A percentile compares a stretch with the other conserved stretches of the same genome.
Evolutionary conservation across 2,888 invertebrate genomes (phyloP).

Genomic region (Tribolium freemani): DNA sequence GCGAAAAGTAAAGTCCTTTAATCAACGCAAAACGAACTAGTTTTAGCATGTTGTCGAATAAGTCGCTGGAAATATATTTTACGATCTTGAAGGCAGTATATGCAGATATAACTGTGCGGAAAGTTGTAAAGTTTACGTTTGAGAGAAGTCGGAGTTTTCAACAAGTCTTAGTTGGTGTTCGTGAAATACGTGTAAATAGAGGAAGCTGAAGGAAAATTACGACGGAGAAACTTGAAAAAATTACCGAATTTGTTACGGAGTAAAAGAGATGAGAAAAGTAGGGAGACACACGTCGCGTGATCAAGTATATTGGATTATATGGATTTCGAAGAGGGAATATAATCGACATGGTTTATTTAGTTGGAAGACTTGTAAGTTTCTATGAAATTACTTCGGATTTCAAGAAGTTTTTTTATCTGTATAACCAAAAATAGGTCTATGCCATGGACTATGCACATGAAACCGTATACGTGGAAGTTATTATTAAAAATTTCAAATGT

Average conservation of each 20-base stretch:
- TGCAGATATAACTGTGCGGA: constrained; percentile 24
- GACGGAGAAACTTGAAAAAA: constrained; percentile 13
- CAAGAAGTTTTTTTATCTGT: neutral
- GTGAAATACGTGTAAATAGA: constrained; percentile 30
- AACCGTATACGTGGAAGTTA: neutral
- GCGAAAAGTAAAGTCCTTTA: neutral
- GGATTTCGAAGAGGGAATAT: constrained; percentile 10
- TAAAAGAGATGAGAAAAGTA: neutral
- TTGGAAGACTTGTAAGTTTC: neutral
- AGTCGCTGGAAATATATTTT: constrained; percentile 26
- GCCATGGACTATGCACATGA: neutral
- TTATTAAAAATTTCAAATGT: too few relatives aligned
- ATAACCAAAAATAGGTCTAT: neutral
- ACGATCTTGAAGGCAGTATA: constrained; percentile 13
- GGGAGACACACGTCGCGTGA: constrained; percentile 5
- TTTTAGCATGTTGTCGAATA: constrained; percentile 3
- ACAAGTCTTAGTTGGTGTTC: constrained; percentile 19
- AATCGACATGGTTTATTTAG: constrained; percentile 23
- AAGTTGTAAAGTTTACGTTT: constrained; percentile 32
- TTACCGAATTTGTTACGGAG: neutral
- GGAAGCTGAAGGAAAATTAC: constrained; percentile 19
- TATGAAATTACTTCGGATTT: neutral
- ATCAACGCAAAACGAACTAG: constrained; percentile 11
- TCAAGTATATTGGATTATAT: constrained; percentile 19
- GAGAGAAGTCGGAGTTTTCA: constrained; percentile 30